phyloP scores from a whole-genome alignment of 2,797 vertebrate species.

The Cyclura pinguis region DNA sequence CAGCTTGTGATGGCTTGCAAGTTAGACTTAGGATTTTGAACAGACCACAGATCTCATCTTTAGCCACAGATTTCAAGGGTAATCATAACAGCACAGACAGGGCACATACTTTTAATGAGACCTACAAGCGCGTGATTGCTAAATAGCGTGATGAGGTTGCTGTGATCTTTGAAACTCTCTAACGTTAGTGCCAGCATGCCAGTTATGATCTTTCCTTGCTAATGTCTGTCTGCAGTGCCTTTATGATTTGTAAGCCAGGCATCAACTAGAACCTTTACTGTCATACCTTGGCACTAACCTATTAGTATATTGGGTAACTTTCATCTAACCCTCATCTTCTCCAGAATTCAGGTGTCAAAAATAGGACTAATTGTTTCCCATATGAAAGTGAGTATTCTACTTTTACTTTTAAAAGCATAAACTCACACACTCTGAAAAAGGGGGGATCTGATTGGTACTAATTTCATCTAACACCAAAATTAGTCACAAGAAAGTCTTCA shows the following conservation, averaged over 20 bases:
- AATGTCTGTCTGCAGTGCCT: conserved; percentile 37
- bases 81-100: fast-evolving
- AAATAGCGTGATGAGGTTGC: conserved; percentile 27
- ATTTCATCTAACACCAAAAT: conserved; percentile 29
- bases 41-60: conserved; percentile 29
- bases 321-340: not conserved
- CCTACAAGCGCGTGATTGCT: not conserved
- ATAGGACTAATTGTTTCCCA: conserved; percentile 26
- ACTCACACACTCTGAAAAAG: not conserved
- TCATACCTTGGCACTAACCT: conserved; percentile 32
- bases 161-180: conserved; percentile 32
- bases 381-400: not conserved
- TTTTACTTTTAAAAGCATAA: conserved; percentile 4
- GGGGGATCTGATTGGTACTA: not conserved
- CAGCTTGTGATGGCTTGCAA: conserved; percentile 33
- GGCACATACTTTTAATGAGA: conserved; percentile 51
- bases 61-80: conserved; percentile 15
- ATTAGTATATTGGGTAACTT: not conserved
- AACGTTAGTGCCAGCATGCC: conserved; percentile 14
- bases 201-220: conserved; percentile 20
- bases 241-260: conserved; percentile 14
- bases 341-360: not conserved
- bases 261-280: conserved; percentile 4
- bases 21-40: conserved; percentile 46
- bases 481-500: not conserved